phyloP scores from a whole-genome alignment of 2,888 invertebrate genomes.

The Melikaiella ostensackeni region DNA sequence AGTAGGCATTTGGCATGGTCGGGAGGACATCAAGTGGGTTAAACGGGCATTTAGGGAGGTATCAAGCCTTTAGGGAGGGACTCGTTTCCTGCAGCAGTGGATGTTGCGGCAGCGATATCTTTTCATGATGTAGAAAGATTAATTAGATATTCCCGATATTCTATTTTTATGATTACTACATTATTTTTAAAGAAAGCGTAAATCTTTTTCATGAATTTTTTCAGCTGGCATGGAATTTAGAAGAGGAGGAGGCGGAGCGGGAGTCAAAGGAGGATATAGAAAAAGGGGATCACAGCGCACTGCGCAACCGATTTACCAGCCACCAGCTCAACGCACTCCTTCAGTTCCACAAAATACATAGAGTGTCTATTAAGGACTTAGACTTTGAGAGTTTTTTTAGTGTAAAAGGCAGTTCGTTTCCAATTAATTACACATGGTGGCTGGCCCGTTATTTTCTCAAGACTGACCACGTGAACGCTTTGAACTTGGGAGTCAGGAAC shows the following conservation, averaged over 20 bases:
- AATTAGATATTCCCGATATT: too few species aligned
- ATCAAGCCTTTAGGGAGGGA: too few species aligned
- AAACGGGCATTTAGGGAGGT: too few species aligned
- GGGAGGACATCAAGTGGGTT: too few species aligned
- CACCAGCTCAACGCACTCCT: slow-evolving; percentile 71
- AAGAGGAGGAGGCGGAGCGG: slow-evolving; percentile 62
- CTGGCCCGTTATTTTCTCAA: slow-evolving; percentile 33
- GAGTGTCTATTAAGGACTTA: slow-evolving; percentile 13
- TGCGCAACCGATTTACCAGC: slow-evolving; percentile 74
- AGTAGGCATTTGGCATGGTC: too few species aligned
- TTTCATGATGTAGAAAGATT: too few species aligned
- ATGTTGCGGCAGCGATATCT: too few species aligned
- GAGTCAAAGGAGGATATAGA: slow-evolving; percentile 62
- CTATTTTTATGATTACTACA: too few species aligned
- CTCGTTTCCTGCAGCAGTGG: too few species aligned
- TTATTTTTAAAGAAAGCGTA: neutral
- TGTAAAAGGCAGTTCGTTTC: slow-evolving; percentile 11
- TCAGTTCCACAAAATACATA: slow-evolving; percentile 43
- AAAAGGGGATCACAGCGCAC: slow-evolving; percentile 70
- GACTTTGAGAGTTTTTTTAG: slow-evolving; percentile 9
- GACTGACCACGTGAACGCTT: slow-evolving; percentile 28
- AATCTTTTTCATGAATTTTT: slow-evolving; percentile 9
- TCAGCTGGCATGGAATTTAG: slow-evolving; percentile 69
- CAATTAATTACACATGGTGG: slow-evolving; percentile 25
- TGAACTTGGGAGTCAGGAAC: slow-evolving; percentile 26